Evolutionary conservation across 2,797 vertebrate genomes (phyloP), one percentile per base, ranked within the genome.

Genomic region (Fistularia tabacaria): DNA sequence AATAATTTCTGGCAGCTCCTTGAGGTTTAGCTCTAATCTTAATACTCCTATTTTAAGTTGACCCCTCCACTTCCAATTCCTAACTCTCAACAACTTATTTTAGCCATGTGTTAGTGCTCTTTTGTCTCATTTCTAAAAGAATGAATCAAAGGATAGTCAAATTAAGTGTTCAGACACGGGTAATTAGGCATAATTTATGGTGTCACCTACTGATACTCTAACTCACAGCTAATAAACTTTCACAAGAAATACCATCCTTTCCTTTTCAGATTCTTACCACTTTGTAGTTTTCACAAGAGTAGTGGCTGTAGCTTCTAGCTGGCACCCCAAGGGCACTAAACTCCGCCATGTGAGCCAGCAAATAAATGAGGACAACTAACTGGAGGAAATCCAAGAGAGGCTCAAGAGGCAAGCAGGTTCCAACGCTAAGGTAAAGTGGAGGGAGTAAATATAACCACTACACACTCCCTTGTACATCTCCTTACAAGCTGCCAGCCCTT

Each of bases 271-370:
- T 58, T 77, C 94, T 96, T 92, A 98, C 95, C 93, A 73, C 73
- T 92, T 93, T 95, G 80, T 92, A 96, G 84, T 91, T 90, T 59
- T 88, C 69, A 53, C 89, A 92, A 86, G 90, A 95, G 69, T 89
- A 89, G 76, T 80, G 91, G 84, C 93, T 96, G 77, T 86, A 90
- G 77, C 89, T 90, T 76, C 92, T 89, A 59, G 74, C 14, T 0
- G 94, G 92, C 74, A 92, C 87, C 80, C 76, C 80, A 12, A 94
- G 82, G 69, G 67, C 79, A 46, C 69, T 59, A 14, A 74, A 81
- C 74, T 85, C 71, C 39, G 90, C 90, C 93, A 94, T 94, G 73
- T 53, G 71, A 61, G 66, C 68, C 51, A 0, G 53, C 57, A 55
- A 57, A 15, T 46, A 3, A 36, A 51, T 8, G 1, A 38, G 52